Evolutionary conservation across 2,113 vertebrate genomes (phyloP).

Genomic region (Tamias sibiricus): DNA sequence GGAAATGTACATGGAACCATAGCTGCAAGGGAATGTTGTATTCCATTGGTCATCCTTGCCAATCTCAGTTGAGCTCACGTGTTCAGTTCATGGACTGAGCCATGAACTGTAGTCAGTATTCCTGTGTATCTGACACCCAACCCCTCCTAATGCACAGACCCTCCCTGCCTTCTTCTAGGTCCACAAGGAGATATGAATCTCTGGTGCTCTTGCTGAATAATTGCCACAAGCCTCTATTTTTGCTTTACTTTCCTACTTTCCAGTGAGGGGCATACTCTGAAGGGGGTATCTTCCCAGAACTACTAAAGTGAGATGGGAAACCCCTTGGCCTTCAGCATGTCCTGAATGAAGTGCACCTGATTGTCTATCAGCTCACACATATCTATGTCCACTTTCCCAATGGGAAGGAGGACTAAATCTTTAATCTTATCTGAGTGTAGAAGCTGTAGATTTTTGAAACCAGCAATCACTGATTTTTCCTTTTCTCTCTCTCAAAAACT

Average conservation of each 20-base stretch:
- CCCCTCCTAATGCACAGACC: background rate
- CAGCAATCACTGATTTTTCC: background rate
- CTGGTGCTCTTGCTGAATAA: background rate
- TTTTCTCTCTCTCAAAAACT: conserved; percentile 15
- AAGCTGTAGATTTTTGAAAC: background rate
- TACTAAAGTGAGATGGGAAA: background rate
- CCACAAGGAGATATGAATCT: background rate
- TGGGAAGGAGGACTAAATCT: background rate
- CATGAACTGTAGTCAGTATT: too few relatives aligned
- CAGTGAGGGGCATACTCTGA: background rate
- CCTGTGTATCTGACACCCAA: background rate
- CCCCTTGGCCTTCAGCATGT: background rate
- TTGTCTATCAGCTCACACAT: background rate
- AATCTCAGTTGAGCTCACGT: background rate
- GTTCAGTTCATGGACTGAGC: too few relatives aligned
- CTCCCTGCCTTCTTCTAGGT: background rate
- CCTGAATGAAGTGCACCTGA: background rate
- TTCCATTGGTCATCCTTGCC: fast-evolving
- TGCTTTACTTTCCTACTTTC: background rate
- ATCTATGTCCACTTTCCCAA: background rate
- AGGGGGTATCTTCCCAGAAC: background rate
- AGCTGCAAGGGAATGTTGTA: background rate
- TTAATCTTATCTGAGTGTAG: background rate
- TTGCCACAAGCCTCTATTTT: background rate
- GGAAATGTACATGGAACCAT: fast-evolving